A percentile compares a stretch with the other conserved stretches of the same genome.
Evolutionary conservation across 2,797 vertebrate genomes (phyloP).

Genomic region (Fundulus diaphanus): DNA sequence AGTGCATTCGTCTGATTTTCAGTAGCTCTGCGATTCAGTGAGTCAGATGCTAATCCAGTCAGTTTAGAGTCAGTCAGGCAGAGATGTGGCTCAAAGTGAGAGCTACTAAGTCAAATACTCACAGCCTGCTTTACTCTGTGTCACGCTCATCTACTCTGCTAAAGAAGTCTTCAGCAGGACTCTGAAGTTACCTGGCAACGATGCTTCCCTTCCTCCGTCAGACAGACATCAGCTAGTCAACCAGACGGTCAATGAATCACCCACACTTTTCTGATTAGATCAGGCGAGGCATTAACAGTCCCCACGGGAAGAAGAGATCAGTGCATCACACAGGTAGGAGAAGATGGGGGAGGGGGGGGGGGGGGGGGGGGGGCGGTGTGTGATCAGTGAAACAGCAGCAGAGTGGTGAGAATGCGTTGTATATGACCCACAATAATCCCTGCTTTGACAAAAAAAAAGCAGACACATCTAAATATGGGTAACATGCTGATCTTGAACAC

Average conservation of each 20-base stretch:
- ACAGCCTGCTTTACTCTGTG: constrained; percentile 37
- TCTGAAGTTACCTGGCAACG: constrained; percentile 61
- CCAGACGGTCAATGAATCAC: constrained; percentile 46
- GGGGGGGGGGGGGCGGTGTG: not conserved
- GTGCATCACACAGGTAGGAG: constrained; percentile 3
- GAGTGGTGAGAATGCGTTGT: not conserved
- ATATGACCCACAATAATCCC: not conserved
- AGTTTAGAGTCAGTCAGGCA: constrained; percentile 28
- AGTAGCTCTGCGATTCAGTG: constrained; percentile 9
- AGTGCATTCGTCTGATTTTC: constrained; percentile 8
- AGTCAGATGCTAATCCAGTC: constrained; percentile 31
- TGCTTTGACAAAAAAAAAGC: constrained; percentile 1
- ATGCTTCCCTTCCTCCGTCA: constrained; percentile 19
- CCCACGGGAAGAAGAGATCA: constrained; percentile 10
- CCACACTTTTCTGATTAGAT: constrained; percentile 48
- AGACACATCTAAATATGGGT: not conserved
- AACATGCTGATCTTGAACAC: not conserved
- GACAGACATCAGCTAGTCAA: constrained; percentile 45
- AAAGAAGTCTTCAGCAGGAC: constrained; percentile 61
- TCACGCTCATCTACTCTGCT: constrained; percentile 72
- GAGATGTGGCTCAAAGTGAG: constrained; percentile 25
- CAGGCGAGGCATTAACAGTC: constrained; percentile 25
- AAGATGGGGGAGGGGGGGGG: too few relatives aligned
- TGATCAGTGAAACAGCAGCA: not conserved
- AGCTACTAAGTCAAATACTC: constrained; percentile 54